Base-by-base conservation (phyloP, 2,113 vertebrate genomes). In the Bambusicola thoracicus region DNA sequence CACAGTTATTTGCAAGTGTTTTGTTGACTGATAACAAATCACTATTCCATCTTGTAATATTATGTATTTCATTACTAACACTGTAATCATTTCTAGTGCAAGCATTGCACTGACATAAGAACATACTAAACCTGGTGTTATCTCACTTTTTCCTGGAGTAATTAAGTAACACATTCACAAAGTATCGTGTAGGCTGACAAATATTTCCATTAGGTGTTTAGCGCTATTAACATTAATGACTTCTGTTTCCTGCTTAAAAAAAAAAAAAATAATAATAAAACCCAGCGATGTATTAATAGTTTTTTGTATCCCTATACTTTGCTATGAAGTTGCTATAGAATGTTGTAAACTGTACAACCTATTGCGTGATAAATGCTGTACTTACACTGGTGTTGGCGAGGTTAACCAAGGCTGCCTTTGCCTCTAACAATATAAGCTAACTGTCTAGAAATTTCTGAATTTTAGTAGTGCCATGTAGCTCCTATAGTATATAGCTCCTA, bases 21-120 rank as follows among this genome's bases (percentile, higher is more conserved):
- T 84, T 87, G 61, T 13, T 79, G 70, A 81, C 41, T 82, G 81
- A 82, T 69, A 92, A 79, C 25, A 84, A 87, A 51, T 90, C 27
- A 15, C n/a, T 72, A 13, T 81, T 90, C 51, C 58, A 8, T 68
- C 48, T 92, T 90, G 58, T 44, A 69, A 38, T 87, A 90, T 90
- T 58, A 58, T 22, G 14, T 56, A 41, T 82, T 94, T 76, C 3
- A 38, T 79, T 90, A n/a, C 32, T 65, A 87, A 76, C 19, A 11
- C 13, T 82, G 7, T 78, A 89, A 75, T 84, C 0, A 36, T 79
- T 21, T 86, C 29, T 66, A 81, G 34, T 61, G 18, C 56, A 84
- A 90, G 18, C 22, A 25, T 14, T 70, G n/a, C 38, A 43, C 27
- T 55, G n/a, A 51, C 36, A 92, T 41, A 58, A 32, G 69, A 87